Evolutionary conservation across 2,113 vertebrate genomes (phyloP), one percentile per base, ranked within the genome.

Genomic region (Poeciliopsis occidentalis): DNA sequence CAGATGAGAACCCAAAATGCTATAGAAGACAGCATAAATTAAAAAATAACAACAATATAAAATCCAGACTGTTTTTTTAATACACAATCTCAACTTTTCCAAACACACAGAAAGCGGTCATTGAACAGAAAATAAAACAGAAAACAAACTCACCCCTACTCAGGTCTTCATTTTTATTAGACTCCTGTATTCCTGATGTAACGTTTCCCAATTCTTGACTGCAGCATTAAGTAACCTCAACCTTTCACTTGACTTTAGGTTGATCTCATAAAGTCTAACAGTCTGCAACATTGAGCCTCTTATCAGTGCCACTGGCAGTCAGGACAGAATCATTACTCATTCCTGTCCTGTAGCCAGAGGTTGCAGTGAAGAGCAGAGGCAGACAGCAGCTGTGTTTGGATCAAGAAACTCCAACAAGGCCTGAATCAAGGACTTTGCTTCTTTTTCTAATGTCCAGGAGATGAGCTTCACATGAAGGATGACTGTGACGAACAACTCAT

Each of bases 281-380:
- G 1, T 34, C 69, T 67, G 67, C 64, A 71, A n/a, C 10, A 71
- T 63, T 47, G 37, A 67, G 63, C 75, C 51, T 76, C 66, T 84
- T 79, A 84, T 89, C 86, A 70, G 51, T 27, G 73, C 80, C 31
- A 27, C 71, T 44, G 73, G 78, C 84, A 44, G 72, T 75, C 83
- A 82, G 82, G 72, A 76, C 76, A 30, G 54, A 44, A 60, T 64
- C 79, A 81, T 71, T 73, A 75, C 37, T 85, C 80, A 78, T 82
- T 82, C 79, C 47, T 64, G 86, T 74, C 84, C 73, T 1, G 65
- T 67, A 12, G 67, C 84, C 80, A 24, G 83, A 86, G 90, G 84
- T 70, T 78, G 62, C 69, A 1, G 51, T 68, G 67, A 62, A 34
- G 69, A 85, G 47, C 72, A 5, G 64, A 68, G 54, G 69, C 69